Conservation (phyloP, 2,888 invertebrate species). For the Rhagonycha lutea region DNA sequence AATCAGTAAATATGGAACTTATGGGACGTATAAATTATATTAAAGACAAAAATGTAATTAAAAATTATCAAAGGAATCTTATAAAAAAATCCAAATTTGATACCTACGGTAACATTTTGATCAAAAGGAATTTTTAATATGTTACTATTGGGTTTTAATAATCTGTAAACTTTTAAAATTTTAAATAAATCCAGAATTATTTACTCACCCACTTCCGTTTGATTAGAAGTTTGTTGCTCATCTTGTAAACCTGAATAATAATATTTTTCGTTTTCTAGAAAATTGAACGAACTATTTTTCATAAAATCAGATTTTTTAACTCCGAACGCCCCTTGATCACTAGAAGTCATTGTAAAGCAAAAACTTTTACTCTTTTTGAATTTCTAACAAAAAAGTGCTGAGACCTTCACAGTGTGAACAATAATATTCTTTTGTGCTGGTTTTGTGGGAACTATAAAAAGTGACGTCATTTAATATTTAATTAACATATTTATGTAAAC, state of each 20-base stretch:
- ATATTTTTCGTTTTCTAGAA: conserved; percentile 43
- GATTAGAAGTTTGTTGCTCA: not conserved
- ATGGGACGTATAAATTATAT: too few relatives aligned
- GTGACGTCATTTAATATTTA: conserved; percentile 28
- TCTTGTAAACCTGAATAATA: conserved; percentile 28
- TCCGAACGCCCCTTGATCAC: not conserved
- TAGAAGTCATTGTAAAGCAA: not conserved
- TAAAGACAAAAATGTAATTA: too few relatives aligned
- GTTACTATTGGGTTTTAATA: not conserved
- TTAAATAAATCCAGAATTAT: not conserved
- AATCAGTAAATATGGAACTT: not conserved
- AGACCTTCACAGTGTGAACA: not conserved
- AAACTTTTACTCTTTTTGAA: not conserved
- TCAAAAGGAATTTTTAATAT: not conserved
- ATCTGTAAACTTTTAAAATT: not conserved
- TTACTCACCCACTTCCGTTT: conserved; percentile 16
- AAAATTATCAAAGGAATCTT: too few relatives aligned
- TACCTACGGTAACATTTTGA: not conserved
- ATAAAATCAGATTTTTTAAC: conserved; percentile 40
- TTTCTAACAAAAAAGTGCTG: not conserved
- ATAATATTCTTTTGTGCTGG: not conserved
- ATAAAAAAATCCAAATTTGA: too few relatives aligned
- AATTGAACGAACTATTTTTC: conserved; percentile 42
- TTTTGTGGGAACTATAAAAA: conserved; percentile 7
- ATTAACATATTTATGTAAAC: conserved; percentile 21